These are phyloP conservation scores for Halocaridina rubra DNA, from an alignment of 2,888 invertebrate species.

Conservation along the genomic window DNA sequence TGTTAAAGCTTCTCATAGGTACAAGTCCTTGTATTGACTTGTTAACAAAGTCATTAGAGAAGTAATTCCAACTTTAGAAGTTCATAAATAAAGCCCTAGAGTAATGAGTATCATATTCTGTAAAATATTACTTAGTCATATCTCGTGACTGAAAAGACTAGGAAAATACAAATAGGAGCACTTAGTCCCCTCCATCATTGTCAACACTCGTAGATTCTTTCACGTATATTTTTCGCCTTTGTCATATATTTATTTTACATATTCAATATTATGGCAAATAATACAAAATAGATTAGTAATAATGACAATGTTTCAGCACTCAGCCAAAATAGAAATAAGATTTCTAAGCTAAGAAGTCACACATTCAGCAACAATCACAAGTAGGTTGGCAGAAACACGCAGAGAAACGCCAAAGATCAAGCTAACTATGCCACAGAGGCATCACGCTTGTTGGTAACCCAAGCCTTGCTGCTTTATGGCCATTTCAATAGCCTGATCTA, in stretches of 20 bases:
- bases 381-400: constrained; percentile 31
- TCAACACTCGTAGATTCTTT: neutral
- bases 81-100: constrained; percentile 24
- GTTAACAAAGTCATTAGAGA: neutral
- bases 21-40: neutral
- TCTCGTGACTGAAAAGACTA: constrained; percentile 40
- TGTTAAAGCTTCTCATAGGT: neutral
- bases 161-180: constrained; percentile 23
- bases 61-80: neutral
- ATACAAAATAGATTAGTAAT: constrained; percentile 13
- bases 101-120: constrained; percentile 46
- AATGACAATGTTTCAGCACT: constrained; percentile 8
- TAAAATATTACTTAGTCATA: constrained; percentile 35
- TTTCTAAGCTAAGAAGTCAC: constrained; percentile 28
- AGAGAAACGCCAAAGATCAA: constrained; percentile 20
- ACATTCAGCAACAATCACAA: constrained; percentile 47
- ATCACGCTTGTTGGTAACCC: constrained; percentile 63
- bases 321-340: no score
- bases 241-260: constrained; percentile 12
- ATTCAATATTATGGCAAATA: constrained; percentile 39
- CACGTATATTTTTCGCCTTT: constrained; percentile 12
- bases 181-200: neutral
- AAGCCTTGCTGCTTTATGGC: constrained; percentile 62
- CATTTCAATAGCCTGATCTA: constrained; percentile 60
- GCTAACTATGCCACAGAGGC: constrained; percentile 13